Base-by-base conservation (phyloP, 2,888 invertebrate genomes). In the Malacosoma neustria region DNA sequence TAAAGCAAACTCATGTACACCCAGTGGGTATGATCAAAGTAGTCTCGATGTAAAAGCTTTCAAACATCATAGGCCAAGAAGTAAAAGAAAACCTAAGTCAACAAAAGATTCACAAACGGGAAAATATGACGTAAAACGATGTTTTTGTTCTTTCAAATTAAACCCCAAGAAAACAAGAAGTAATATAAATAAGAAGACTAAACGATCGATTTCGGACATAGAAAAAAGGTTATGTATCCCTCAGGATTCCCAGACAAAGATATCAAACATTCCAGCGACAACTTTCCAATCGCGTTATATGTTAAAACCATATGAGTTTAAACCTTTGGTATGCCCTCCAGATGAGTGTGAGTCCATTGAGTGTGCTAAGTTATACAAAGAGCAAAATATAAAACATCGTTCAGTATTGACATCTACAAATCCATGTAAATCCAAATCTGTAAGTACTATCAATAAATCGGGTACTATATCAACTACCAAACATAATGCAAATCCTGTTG, bases 331-430 rank as follows among this genome's bases (percentile, higher is more conserved):
- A 12, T 56, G 54, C 39, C 34, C 45, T 15, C 49, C 56, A 13
- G 48, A 41, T 15, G 41, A 51, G 30, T 56, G 52, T 32, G 42
- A 56, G 44, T 52, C 58, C 4, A 45, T 44, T 33, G 42, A 43
- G 34, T 49, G 51, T 30, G 34, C 35, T 9, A 45, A 45, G 13
- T 35, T 15, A 31, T 45, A 45, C 7, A 42, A 34, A 34, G 33
- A 33, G 39, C 30, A 37, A 30, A 37, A 14, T 33, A 30, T 11
- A 6, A 36, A 36, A 11, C 29, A n/a, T 34, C 36, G 29, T 22
- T 32, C 34, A 11, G 31, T 38, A 11, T 34, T 34, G 2, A 32
- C 34, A 11, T 14, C 22, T 22, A 38, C 32, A 9, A 34, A 34
- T 12, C 22, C 6, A 13, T 22, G 31, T 22, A 38, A 22, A 13